These are phyloP conservation scores for Holcopasites calliopsidis DNA, from an alignment of 1,140 invertebrate species.

Conservation along the genomic window DNA sequence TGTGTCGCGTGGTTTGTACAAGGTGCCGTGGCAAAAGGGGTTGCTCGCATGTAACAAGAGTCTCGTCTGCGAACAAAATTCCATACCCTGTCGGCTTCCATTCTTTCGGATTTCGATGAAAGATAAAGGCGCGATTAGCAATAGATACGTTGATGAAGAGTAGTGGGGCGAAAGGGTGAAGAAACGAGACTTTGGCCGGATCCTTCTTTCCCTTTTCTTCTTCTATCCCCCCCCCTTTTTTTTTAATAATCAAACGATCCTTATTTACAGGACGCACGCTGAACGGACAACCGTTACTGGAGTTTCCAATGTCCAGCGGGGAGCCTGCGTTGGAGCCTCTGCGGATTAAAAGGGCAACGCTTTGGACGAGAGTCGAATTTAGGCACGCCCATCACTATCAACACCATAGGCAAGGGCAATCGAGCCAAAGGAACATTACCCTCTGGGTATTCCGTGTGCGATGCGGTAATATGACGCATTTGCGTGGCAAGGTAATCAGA, in stretches of 20 bases:
- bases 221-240: no score
- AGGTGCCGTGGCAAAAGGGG: neutral
- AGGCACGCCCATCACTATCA: conserved; percentile 79
- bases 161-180: no score
- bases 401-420: conserved; percentile 75
- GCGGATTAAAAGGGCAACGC: conserved; percentile 85
- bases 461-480: conserved; percentile 81
- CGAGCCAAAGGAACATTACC: conserved; percentile 81
- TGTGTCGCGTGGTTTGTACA: neutral
- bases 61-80: conserved; percentile 33
- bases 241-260: no score
- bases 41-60: conserved; percentile 8
- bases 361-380: conserved; percentile 88
- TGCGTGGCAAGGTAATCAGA: conserved; percentile 81
- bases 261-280: conserved; percentile 88
- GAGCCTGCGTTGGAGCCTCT: conserved; percentile 82
- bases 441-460: conserved; percentile 85
- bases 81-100: neutral
- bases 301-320: conserved; percentile 86
- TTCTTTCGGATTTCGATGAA: no score
- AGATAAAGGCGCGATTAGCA: no score
- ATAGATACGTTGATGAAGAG: no score
- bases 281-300: conserved; percentile 91
- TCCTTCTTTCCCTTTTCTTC: no score
- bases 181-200: no score